Conservation (phyloP, 2,888 invertebrate genomes). For the Leistus spinibarbis region DNA sequence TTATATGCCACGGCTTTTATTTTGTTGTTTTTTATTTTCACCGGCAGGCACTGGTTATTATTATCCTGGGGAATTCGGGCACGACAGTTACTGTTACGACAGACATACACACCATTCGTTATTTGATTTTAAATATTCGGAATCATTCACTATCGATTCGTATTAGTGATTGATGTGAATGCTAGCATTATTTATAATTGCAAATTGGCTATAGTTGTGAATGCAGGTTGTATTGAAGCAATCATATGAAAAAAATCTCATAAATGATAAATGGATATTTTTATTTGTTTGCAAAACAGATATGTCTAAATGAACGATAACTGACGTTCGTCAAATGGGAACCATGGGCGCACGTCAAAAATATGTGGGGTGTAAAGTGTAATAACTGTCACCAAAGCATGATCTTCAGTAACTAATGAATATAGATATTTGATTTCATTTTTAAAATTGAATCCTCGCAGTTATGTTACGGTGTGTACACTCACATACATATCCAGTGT, state of each 20-base stretch:
- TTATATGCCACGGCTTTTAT: constrained; percentile 3
- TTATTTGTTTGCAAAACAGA: background rate
- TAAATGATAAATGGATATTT: background rate
- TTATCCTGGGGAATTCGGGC: background rate
- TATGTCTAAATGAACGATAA: background rate
- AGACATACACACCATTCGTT: too few species aligned
- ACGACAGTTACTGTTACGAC: too few species aligned
- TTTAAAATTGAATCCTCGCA: background rate
- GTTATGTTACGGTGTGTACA: too few species aligned
- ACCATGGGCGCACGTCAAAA: background rate
- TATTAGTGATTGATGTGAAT: too few species aligned
- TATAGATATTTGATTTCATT: constrained; percentile 17
- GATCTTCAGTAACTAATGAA: constrained; percentile 36
- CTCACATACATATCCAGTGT: background rate
- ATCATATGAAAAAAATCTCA: too few species aligned
- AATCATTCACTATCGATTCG: too few species aligned
- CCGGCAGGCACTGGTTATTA: background rate
- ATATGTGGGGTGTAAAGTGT: constrained; percentile 16
- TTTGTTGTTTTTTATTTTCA: background rate
- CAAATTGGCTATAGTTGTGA: too few species aligned
- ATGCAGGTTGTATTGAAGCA: too few species aligned
- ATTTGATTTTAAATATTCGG: too few species aligned
- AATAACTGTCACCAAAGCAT: constrained; percentile 34
- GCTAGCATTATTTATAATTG: too few species aligned
- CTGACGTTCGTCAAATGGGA: background rate